Evolutionary conservation across 2,888 invertebrate genomes (phyloP).

Genomic region (Gonocerus acuteangulatus): DNA sequence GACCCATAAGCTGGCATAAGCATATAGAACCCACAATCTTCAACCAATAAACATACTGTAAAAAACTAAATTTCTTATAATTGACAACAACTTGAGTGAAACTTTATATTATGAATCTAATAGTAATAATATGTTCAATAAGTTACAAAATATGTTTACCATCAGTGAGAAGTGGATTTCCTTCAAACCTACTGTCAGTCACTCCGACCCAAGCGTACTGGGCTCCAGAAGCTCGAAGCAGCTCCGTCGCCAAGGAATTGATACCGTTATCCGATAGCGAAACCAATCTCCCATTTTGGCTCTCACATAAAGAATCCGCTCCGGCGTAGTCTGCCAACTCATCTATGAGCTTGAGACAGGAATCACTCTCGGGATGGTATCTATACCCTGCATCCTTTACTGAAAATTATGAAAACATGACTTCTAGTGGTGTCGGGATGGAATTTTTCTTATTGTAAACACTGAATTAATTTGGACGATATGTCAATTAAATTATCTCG

Average conservation of each 20-base stretch:
- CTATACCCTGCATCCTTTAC: constrained; percentile 34
- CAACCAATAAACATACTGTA: too few species aligned
- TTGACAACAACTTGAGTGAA: too few species aligned
- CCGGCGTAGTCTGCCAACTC: constrained; percentile 30
- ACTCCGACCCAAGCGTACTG: constrained; percentile 35
- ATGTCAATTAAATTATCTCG: too few species aligned
- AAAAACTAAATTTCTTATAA: too few species aligned
- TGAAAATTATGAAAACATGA: constrained; percentile 26
- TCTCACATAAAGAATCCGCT: constrained; percentile 28
- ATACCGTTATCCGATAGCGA: constrained; percentile 31
- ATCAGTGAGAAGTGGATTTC: constrained; percentile 30
- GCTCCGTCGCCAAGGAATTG: constrained; percentile 29
- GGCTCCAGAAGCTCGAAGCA: constrained; percentile 25
- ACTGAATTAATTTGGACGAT: too few species aligned
- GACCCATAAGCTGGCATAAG: too few species aligned
- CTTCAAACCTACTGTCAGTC: constrained; percentile 30
- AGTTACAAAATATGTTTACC: too few species aligned
- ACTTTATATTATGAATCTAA: too few species aligned
- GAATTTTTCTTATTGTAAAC: too few species aligned
- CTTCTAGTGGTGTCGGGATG: too few species aligned
- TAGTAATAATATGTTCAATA: too few species aligned
- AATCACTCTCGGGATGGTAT: constrained; percentile 36
- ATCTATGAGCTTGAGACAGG: constrained; percentile 35
- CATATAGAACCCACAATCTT: too few species aligned
- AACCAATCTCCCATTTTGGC: constrained; percentile 29